Percentiles rank a stretch among this genome's conserved stretches.
Conservation (phyloP, 2,113 vertebrate species). For the Catharus fuscescens region DNA sequence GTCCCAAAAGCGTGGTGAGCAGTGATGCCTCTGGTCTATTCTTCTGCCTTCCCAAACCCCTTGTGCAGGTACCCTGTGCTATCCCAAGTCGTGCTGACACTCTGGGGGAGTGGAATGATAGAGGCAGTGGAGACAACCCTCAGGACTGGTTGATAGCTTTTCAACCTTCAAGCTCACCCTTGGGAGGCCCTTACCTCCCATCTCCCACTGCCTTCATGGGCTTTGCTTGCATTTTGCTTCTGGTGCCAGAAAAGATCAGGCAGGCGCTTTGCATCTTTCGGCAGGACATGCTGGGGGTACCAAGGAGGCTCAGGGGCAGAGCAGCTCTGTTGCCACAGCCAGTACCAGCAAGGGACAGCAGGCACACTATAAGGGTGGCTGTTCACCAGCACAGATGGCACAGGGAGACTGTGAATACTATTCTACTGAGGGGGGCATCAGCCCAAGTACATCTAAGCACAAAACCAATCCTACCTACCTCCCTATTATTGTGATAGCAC, state of each 20-base stretch:
- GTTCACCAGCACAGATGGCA: neutral
- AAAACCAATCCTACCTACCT: neutral
- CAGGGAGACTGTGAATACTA: neutral
- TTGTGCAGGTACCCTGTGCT: neutral
- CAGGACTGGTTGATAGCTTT: neutral
- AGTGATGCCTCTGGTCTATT: neutral
- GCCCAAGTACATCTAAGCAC: neutral
- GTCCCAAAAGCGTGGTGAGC: neutral
- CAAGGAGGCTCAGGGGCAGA: accelerated
- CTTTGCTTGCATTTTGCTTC: neutral
- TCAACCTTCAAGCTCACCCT: neutral
- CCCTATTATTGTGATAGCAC: neutral
- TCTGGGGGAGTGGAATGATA: neutral
- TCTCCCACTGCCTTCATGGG: neutral
- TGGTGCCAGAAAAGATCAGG: neutral
- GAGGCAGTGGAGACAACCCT: neutral
- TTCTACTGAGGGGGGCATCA: neutral
- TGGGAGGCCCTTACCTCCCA: neutral
- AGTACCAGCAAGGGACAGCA: neutral
- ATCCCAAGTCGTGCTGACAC: neutral
- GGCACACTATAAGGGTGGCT: neutral
- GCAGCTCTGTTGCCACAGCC: neutral
- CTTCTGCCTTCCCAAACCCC: neutral
- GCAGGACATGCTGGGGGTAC: accelerated
- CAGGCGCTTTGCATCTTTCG: neutral